phyloP scores from a whole-genome alignment of 2,888 invertebrate species.

The Acanthosepion esculentum region DNA sequence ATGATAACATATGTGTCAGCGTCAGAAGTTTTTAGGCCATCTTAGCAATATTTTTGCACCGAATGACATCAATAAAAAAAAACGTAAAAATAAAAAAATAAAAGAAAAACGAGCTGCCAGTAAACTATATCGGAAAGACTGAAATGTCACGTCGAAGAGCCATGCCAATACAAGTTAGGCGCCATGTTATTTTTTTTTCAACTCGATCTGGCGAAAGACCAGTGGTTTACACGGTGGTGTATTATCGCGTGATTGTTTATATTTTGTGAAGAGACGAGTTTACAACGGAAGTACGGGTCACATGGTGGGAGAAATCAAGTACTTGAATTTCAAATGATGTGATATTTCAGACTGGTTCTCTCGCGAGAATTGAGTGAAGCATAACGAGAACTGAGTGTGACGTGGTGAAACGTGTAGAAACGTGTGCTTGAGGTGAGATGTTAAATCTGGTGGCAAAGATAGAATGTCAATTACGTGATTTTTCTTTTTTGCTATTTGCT shows the following conservation, averaged over 20 bases:
- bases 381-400: neutral
- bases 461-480: no score
- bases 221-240: neutral
- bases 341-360: neutral
- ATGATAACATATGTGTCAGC: neutral
- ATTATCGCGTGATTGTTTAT: neutral
- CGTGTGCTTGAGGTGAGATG: neutral
- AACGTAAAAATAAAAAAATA: neutral
- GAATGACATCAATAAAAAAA: neutral
- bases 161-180: neutral
- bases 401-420: neutral
- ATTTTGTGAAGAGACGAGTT: neutral
- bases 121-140: neutral
- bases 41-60: conserved; percentile 21
- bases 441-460: neutral
- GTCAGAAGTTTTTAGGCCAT: conserved; percentile 33
- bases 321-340: neutral
- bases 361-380: neutral
- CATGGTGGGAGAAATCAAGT: neutral
- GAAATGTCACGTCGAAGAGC: neutral
- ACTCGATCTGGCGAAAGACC: neutral
- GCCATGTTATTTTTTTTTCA: neutral
- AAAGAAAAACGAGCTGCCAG: neutral
- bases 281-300: neutral
- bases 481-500: no score